Evolutionary conservation across 2,888 invertebrate genomes (phyloP).

Genomic region (Cerastoderma edule): DNA sequence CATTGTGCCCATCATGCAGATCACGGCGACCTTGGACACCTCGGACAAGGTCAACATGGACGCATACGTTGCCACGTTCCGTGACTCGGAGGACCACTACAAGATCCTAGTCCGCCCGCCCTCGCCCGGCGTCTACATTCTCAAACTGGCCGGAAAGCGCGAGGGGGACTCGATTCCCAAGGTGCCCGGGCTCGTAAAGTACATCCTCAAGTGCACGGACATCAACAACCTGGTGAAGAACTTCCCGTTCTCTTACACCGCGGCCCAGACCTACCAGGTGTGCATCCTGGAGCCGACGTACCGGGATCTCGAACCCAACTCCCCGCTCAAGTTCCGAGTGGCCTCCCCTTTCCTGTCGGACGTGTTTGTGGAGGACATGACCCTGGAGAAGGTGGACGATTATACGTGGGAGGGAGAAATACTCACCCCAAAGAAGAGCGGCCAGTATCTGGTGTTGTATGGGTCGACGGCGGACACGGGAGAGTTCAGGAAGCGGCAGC

Average conservation of each 20-base stretch:
- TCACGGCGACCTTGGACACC: conserved; percentile 59
- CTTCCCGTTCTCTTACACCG: conserved; percentile 60
- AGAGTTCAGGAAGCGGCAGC: conserved; percentile 52
- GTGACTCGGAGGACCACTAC: conserved; percentile 60
- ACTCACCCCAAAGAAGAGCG: conserved; percentile 56
- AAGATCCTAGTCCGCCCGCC: conserved; percentile 58
- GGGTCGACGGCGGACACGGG: conserved; percentile 36
- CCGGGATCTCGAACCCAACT: conserved; percentile 56
- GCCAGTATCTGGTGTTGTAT: conserved; percentile 51
- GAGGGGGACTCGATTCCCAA: conserved; percentile 52
- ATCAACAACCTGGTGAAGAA: conserved; percentile 60
- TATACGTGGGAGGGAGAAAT: conserved; percentile 63
- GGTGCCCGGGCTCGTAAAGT: conserved; percentile 59
- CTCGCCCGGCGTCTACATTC: conserved; percentile 57
- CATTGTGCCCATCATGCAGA: conserved; percentile 61
- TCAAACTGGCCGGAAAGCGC: conserved; percentile 58
- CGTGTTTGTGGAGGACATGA: conserved; percentile 51
- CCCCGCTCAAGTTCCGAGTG: conserved; percentile 53
- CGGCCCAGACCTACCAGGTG: conserved; percentile 58
- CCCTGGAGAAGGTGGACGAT: conserved; percentile 57
- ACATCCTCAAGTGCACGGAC: conserved; percentile 62
- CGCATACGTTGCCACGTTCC: conserved; percentile 56
- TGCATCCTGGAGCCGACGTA: conserved; percentile 60
- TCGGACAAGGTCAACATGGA: conserved; percentile 63
- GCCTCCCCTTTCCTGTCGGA: conserved; percentile 56